Conservation (phyloP, 2,113 vertebrate genomes). For the Marmota monax region DNA sequence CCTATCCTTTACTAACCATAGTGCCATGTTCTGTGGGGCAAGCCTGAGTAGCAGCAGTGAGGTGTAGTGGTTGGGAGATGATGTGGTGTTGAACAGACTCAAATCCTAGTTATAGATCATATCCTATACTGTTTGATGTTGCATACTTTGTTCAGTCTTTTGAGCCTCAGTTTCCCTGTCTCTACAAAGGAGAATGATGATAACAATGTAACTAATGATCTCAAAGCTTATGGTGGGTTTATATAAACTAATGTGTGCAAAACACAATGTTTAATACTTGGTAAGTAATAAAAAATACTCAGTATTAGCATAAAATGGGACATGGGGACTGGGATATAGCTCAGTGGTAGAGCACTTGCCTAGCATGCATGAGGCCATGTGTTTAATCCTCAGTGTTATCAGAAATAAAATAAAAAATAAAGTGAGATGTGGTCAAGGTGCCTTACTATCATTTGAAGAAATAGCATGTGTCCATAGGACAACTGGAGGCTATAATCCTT, state of each 20-base stretch:
- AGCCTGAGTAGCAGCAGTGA: background rate
- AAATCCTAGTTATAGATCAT: background rate
- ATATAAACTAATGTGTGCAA: background rate
- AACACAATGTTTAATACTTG: background rate
- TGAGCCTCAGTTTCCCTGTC: background rate
- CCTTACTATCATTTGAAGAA: background rate
- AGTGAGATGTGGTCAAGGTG: background rate
- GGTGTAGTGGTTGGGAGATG: background rate
- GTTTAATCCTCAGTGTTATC: background rate
- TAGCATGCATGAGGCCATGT: background rate
- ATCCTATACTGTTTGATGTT: background rate
- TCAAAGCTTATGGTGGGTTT: background rate
- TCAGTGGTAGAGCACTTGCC: background rate
- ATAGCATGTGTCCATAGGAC: background rate
- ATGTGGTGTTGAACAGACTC: background rate
- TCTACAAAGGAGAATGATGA: background rate
- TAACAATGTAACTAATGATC: background rate
- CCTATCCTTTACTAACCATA: background rate
- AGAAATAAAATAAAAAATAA: background rate
- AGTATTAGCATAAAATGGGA: background rate
- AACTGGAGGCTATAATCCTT: background rate
- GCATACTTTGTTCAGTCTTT: background rate
- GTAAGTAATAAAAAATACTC: background rate
- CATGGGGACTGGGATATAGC: background rate
- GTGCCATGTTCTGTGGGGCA: too few relatives aligned